Conservation (phyloP, 2,797 vertebrate genomes). For the Cyprinodon diabolis region DNA sequence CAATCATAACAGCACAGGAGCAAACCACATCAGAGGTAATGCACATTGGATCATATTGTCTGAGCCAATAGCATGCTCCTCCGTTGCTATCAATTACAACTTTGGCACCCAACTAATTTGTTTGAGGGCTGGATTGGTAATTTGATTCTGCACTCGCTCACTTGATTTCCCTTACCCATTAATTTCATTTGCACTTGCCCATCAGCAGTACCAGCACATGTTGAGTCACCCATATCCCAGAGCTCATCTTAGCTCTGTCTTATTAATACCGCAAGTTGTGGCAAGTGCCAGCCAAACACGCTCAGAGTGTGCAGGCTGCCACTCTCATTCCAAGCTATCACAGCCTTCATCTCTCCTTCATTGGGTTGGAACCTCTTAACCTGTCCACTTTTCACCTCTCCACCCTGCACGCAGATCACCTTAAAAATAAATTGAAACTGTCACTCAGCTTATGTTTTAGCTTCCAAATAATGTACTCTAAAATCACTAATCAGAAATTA, state of each 20-base stretch:
- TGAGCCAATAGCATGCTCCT: slow-evolving; percentile 76
- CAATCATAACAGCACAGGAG: slow-evolving; percentile 79
- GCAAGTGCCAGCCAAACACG: slow-evolving; percentile 67
- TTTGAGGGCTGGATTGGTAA: slow-evolving; percentile 82
- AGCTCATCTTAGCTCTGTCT: slow-evolving; percentile 81
- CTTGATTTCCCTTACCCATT: slow-evolving; percentile 87
- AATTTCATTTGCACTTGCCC: slow-evolving; percentile 84
- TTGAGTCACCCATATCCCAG: slow-evolving; percentile 80
- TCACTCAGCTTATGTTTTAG: slow-evolving; percentile 6
- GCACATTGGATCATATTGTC: slow-evolving; percentile 81
- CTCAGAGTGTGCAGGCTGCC: slow-evolving; percentile 40
- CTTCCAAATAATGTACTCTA: slow-evolving; percentile 10
- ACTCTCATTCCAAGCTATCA: slow-evolving; percentile 56
- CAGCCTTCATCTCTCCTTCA: slow-evolving; percentile 64
- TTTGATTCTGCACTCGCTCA: slow-evolving; percentile 84
- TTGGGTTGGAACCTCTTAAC: slow-evolving; percentile 70
- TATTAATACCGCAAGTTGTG: slow-evolving; percentile 76
- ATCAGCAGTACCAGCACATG: slow-evolving; percentile 80
- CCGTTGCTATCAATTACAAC: slow-evolving; percentile 86
- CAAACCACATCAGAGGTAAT: slow-evolving; percentile 80
- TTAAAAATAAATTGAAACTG: slow-evolving; percentile 46
- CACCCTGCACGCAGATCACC: slow-evolving; percentile 33
- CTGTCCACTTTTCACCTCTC: slow-evolving; percentile 63
- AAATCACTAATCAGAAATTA: neutral
- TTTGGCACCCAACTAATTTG: slow-evolving; percentile 86